Percentiles rank a stretch among this genome's conserved stretches.
phyloP scores from a whole-genome alignment of 2,113 vertebrate genomes.

The Cyanoramphus novaezelandiae region DNA sequence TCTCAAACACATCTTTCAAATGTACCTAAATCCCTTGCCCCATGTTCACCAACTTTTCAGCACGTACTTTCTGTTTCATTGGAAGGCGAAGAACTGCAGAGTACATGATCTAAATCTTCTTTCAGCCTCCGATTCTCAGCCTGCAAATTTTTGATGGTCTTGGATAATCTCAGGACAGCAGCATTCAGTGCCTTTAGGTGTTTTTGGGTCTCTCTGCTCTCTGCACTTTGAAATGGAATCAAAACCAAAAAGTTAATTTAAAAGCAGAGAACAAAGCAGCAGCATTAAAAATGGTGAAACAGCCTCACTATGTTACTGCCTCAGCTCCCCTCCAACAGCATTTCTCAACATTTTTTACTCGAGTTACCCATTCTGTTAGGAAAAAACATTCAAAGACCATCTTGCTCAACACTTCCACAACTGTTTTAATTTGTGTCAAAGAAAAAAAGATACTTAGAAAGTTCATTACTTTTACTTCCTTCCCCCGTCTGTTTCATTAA shows the following conservation, averaged over 20 bases:
- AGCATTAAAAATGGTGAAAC: neutral
- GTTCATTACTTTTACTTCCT: neutral
- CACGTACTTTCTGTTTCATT: constrained; percentile 76
- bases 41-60: accelerated
- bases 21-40: neutral
- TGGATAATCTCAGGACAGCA: constrained; percentile 81
- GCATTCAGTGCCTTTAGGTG: constrained; percentile 81
- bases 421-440: neutral
- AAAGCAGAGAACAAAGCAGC: neutral
- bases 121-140: constrained; percentile 84
- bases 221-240: constrained; percentile 49
- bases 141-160: constrained; percentile 82
- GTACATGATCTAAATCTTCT: constrained; percentile 78
- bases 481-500: neutral
- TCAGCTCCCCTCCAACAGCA: neutral
- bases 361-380: neutral
- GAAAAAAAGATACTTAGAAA: neutral
- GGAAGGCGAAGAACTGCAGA: constrained; percentile 67
- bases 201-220: constrained; percentile 77
- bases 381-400: neutral
- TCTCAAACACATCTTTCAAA: neutral
- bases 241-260: constrained; percentile 1
- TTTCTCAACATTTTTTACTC: neutral
- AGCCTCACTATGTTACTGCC: neutral
- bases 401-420: neutral